Evolutionary conservation across 2,888 invertebrate species (phyloP).

Genomic region (Campoplex nolae): DNA sequence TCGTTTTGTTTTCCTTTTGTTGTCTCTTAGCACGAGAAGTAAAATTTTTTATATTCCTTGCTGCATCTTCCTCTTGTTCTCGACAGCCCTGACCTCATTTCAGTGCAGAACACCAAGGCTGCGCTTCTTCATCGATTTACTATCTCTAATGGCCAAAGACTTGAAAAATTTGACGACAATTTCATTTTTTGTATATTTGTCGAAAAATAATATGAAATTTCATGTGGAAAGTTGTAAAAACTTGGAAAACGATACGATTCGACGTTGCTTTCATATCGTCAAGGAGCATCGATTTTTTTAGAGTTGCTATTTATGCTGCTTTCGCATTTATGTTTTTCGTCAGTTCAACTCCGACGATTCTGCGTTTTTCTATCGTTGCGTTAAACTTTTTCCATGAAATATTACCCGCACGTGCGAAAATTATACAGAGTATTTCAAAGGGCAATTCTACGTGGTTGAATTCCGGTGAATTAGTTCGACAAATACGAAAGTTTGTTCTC

Average conservation of each 20-base stretch:
- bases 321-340: background rate
- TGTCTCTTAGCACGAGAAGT: background rate
- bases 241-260: background rate
- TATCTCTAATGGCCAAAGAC: background rate
- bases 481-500: background rate
- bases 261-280: background rate
- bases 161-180: background rate
- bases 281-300: background rate
- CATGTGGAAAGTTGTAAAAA: background rate
- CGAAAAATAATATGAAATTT: background rate
- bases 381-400: background rate
- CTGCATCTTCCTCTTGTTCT: background rate
- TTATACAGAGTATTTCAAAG: background rate
- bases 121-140: background rate
- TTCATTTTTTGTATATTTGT: background rate
- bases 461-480: background rate
- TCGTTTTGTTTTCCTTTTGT: background rate
- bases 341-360: background rate
- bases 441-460: background rate
- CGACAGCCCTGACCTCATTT: conserved; percentile 45
- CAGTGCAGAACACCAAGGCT: conserved; percentile 10
- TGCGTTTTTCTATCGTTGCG: too few relatives aligned
- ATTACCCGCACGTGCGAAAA: background rate
- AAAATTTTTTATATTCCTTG: background rate
- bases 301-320: background rate